A percentile compares a stretch with the other conserved stretches of the same genome.
These are phyloP conservation scores for Caenorhabditis imperialis DNA, from an alignment of 2,888 invertebrate species.

Conservation along the genomic window DNA sequence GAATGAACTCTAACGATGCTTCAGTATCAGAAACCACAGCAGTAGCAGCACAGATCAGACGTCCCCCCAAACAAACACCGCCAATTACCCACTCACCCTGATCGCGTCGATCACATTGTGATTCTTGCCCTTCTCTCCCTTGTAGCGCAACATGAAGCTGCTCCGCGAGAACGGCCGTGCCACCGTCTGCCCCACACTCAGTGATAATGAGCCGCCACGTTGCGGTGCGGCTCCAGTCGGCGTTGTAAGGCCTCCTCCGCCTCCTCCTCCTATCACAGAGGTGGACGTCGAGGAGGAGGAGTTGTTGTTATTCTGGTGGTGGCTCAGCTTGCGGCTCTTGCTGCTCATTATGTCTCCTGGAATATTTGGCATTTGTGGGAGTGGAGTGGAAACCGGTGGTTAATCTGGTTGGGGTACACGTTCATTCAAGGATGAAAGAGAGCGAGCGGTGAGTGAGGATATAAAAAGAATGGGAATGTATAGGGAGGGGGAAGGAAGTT, in stretches of 20 bases:
- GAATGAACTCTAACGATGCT: too few relatives aligned
- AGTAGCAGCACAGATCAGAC: too few relatives aligned
- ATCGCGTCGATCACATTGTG: slow-evolving; percentile 45
- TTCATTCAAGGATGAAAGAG: too few relatives aligned
- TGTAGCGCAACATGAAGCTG: slow-evolving; percentile 49
- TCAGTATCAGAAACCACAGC: too few relatives aligned
- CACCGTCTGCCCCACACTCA: slow-evolving; percentile 38
- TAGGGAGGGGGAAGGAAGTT: too few relatives aligned
- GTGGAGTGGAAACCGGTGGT: too few relatives aligned
- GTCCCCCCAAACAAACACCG: too few relatives aligned
- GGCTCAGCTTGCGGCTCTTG: slow-evolving; percentile 48
- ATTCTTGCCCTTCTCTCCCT: slow-evolving; percentile 41
- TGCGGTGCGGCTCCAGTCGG: slow-evolving; percentile 25
- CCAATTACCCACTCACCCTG: slow-evolving; percentile 43
- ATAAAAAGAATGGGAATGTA: too few relatives aligned
- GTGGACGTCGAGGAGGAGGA: slow-evolving; percentile 18
- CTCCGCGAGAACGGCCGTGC: slow-evolving; percentile 45
- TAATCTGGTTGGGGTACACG: too few relatives aligned
- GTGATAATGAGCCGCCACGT: slow-evolving; percentile 43
- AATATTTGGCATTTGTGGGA: too few relatives aligned
- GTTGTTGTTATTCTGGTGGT: slow-evolving; percentile 22
- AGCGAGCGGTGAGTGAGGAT: too few relatives aligned
- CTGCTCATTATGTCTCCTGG: slow-evolving; percentile 52
- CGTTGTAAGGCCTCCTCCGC: slow-evolving; percentile 20
- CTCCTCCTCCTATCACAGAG: slow-evolving; percentile 31